Base-by-base conservation (phyloP, 2,888 invertebrate genomes). In the Cinara cedri region DNA sequence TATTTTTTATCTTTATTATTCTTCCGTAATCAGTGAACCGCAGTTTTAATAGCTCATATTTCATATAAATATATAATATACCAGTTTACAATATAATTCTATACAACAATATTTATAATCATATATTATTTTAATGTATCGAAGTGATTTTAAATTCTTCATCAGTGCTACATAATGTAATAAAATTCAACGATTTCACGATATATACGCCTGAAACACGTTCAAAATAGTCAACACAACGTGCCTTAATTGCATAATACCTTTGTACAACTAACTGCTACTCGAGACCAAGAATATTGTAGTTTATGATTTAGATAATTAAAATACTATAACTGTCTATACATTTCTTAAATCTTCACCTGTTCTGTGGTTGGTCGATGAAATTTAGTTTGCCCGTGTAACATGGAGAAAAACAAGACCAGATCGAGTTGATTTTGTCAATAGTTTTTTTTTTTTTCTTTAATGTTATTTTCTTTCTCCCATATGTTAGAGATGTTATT, bases 221-320 rank as follows among this genome's bases (percentile, higher is more conserved):
- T n/a, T 63, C 51, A 74, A 63, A 63, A 74, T 74, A 74, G 74
- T 51, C 42, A 54, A 74, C 74, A 74, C 42, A 74, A 74, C n/a
- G 21, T 63, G 13, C 63, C 42, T 42, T 42, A 14, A 19, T 44
- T 10, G 19, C 11, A 16, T 66, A 49, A 11, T 34, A 10, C 16
- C 8, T 51, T 63, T 42, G 21, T 21, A 54, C 21, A 19, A 10
- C 44, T 24, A 49, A 66, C n/a, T 16, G 4, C 10, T 26, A 21
- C 54, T 21, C 3, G 11, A 55, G 2, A 21, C 16, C 21, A 21
- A 21, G n/a, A 54, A 46, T 46, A 46, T 54, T 8, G 19, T 54
- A 10, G 8, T 55, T 55, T 10, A 55, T 16, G 51, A 51, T 14
- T 34, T 1, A 44, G 11, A 44, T n/a, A n/a, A n/a, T 3, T 46